A percentile compares a stretch with the other conserved stretches of the same genome.
Evolutionary conservation across 2,113 vertebrate genomes (phyloP).

Genomic region (Salvelinus alpinus): DNA sequence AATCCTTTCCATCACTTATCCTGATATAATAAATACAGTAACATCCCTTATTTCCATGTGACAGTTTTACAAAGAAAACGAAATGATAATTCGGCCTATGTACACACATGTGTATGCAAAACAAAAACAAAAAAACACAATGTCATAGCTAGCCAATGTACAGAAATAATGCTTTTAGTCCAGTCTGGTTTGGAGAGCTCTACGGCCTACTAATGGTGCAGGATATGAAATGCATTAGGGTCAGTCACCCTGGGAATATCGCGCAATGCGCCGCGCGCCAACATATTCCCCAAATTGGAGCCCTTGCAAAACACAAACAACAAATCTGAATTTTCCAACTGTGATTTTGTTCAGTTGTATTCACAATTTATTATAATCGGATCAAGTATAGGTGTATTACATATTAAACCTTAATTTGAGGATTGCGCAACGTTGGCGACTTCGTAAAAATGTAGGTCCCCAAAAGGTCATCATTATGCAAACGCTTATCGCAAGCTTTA

Average conservation of each 20-base stretch:
- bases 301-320: background rate
- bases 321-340: constrained; percentile 3
- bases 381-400: background rate
- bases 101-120: background rate
- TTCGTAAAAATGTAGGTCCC: background rate
- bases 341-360: background rate
- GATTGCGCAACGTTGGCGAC: background rate
- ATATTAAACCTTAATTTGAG: background rate
- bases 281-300: background rate
- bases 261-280: background rate
- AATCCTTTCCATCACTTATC: background rate
- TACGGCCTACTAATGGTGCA: background rate
- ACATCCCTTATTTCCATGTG: background rate
- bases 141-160: background rate
- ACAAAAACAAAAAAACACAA: background rate
- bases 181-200: background rate
- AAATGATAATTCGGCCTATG: background rate
- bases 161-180: background rate
- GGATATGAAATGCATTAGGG: background rate
- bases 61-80: background rate
- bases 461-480: background rate
- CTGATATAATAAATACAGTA: constrained; percentile 1
- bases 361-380: background rate
- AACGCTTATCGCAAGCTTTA: background rate
- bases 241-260: constrained; percentile 15